These are phyloP conservation scores for Peromyscus polionotus DNA, from an alignment of 2,113 vertebrate species.

Conservation along the genomic window DNA sequence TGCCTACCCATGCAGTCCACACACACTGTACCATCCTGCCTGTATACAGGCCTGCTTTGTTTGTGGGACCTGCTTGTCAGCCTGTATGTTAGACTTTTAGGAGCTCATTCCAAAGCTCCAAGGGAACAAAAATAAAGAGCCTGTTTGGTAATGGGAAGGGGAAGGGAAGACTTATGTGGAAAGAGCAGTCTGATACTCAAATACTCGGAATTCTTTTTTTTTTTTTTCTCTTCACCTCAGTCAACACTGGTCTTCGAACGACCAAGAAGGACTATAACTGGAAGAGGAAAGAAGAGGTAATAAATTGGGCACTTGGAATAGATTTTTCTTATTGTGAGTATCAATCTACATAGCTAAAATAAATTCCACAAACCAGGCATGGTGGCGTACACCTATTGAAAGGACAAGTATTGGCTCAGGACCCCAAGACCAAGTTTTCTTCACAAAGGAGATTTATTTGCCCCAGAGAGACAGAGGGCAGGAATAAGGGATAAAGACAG, in stretches of 20 bases:
- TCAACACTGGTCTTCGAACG: background rate
- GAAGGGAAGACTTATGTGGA: background rate
- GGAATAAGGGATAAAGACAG: background rate
- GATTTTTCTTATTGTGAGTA: background rate
- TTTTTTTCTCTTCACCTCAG: background rate
- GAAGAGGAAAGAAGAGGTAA: constrained; percentile 66
- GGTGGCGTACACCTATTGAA: background rate
- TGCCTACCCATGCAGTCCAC: background rate
- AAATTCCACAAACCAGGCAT: background rate
- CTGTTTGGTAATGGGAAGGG: background rate
- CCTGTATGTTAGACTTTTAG: background rate
- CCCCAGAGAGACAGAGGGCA: background rate
- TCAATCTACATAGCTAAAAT: background rate
- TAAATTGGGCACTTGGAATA: background rate
- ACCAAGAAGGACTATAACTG: constrained; percentile 29
- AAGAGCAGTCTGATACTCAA: background rate
- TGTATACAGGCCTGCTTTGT: fast-evolving
- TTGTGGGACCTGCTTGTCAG: background rate
- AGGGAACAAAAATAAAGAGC: background rate
- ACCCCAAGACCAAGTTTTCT: background rate
- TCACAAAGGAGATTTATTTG: background rate
- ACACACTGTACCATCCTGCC: fast-evolving
- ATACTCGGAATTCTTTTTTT: background rate
- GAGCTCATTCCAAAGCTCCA: background rate
- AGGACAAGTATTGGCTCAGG: background rate